Conservation (phyloP, 1,140 invertebrate genomes). For the Heliconius himera region DNA sequence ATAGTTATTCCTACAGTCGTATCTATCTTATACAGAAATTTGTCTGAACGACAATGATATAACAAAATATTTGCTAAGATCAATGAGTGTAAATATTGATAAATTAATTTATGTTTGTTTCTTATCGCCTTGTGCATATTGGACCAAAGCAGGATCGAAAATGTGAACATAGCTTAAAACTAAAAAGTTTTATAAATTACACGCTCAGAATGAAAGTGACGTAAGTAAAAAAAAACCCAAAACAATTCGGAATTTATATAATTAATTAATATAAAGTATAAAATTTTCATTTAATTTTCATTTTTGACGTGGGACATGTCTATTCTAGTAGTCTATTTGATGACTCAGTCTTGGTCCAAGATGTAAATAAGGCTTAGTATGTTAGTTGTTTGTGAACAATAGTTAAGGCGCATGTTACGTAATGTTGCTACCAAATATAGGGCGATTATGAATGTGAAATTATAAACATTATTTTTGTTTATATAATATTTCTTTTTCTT, state of each 20-base stretch:
- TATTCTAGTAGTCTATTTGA: not conserved
- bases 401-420: not conserved
- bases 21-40: not conserved
- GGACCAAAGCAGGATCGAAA: not conserved
- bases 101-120: conserved; percentile 11
- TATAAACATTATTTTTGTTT: too few species aligned
- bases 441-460: conserved; percentile 2
- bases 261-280: too few species aligned
- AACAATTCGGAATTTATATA: too few species aligned
- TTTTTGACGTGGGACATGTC: not conserved
- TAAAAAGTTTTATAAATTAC: too few species aligned
- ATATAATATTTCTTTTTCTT: too few species aligned
- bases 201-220: too few species aligned
- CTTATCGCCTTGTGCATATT: not conserved
- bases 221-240: too few species aligned
- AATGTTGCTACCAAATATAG: not conserved
- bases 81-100: conserved; percentile 5
- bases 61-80: not conserved
- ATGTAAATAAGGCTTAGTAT: not conserved
- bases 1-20: not conserved
- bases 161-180: too few species aligned
- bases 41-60: not conserved
- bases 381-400: not conserved
- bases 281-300: not conserved
- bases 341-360: not conserved